Percentiles rank a stretch among this genome's conserved stretches.
These are phyloP conservation scores for Ceratina calcarata DNA, from an alignment of 1,140 invertebrate species.

Conservation along the genomic window DNA sequence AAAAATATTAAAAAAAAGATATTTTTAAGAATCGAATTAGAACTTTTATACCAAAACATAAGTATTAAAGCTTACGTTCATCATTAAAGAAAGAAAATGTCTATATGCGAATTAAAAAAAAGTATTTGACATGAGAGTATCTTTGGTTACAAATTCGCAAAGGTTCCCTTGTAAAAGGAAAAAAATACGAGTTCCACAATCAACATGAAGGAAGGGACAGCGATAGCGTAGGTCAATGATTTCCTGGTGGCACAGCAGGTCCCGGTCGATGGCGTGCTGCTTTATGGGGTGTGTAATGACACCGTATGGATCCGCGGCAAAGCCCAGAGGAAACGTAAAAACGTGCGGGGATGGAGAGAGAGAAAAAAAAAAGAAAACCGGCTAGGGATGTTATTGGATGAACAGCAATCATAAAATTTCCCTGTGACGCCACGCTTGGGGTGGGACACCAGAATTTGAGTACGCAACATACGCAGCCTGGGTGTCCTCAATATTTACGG, in stretches of 20 bases:
- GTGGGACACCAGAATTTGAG: conserved; percentile 51
- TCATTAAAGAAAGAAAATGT: no score
- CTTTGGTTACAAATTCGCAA: no score
- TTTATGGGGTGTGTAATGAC: conserved; percentile 70
- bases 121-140: no score
- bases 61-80: no score
- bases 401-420: conserved; percentile 63
- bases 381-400: conserved; percentile 53
- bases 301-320: conserved; percentile 58
- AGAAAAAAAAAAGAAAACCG: neutral
- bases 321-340: conserved; percentile 72
- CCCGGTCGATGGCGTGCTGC: conserved; percentile 56
- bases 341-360: conserved; percentile 19
- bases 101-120: no score
- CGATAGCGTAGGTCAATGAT: conserved; percentile 51
- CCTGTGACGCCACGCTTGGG: conserved; percentile 23
- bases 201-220: neutral
- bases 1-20: no score
- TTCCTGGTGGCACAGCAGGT: conserved; percentile 37
- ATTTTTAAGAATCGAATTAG: no score
- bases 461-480: conserved; percentile 45
- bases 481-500: conserved; percentile 54
- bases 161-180: neutral
- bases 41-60: no score
- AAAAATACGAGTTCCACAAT: neutral